Evolutionary conservation across 2,888 invertebrate species (phyloP).

Genomic region (Luperina testacea): DNA sequence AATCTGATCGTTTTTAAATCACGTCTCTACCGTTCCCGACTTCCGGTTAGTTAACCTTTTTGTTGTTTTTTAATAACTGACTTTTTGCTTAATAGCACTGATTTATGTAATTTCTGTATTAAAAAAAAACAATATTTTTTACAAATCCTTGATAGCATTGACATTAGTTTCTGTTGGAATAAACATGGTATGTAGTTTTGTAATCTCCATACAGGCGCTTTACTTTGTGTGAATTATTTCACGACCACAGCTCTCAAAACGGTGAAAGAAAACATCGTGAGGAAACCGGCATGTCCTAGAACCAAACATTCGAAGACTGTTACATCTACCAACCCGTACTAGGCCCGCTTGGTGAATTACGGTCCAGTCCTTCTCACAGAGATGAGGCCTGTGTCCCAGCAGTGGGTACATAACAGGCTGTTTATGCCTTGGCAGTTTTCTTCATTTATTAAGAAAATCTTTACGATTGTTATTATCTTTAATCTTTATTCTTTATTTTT

Average conservation of each 20-base stretch:
- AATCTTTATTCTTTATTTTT: not conserved
- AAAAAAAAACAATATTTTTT: too few species aligned
- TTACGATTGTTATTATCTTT: too few species aligned
- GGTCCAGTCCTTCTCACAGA: not conserved
- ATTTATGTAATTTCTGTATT: not conserved
- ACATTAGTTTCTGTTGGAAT: not conserved
- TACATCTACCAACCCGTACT: not conserved
- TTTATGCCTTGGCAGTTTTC: not conserved
- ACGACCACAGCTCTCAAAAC: not conserved
- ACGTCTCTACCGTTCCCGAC: not conserved
- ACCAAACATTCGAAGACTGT: not conserved
- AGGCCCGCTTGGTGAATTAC: not conserved
- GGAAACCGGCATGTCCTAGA: not conserved
- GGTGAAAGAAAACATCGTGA: not conserved
- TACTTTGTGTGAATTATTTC: not conserved
- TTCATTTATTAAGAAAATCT: not conserved
- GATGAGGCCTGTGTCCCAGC: not conserved
- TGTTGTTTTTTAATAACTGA: not conserved
- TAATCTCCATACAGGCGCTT: not conserved
- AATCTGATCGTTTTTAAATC: slow-evolving; percentile 13
- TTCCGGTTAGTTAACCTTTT: not conserved
- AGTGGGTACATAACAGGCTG: not conserved
- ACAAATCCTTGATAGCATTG: too few species aligned
- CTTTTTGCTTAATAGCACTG: not conserved
- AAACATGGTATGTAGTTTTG: not conserved